phyloP scores from a whole-genome alignment of 2,113 vertebrate species.

The Taxidea taxus region DNA sequence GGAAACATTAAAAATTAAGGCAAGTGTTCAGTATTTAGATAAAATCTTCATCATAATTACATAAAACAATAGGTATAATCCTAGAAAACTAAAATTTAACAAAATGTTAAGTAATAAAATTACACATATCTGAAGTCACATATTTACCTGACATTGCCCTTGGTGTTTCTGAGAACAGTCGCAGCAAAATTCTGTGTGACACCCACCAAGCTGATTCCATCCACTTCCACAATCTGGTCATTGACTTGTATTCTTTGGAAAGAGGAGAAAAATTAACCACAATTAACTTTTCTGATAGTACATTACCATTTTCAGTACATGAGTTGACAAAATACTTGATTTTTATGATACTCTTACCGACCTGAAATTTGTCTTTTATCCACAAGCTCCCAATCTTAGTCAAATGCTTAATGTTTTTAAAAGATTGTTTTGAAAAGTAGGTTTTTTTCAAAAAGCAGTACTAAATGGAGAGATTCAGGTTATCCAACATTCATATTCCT shows the following conservation, averaged over 20 bases:
- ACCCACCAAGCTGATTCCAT: constrained; percentile 96
- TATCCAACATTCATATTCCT: background rate
- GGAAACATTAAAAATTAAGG: background rate
- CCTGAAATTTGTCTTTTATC: constrained; percentile 7
- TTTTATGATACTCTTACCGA: background rate
- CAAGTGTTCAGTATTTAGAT: background rate
- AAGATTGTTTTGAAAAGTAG: background rate
- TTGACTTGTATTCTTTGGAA: constrained; percentile 94
- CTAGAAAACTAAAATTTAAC: background rate
- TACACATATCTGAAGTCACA: background rate
- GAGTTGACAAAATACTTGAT: background rate
- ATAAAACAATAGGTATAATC: background rate
- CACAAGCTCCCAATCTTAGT: background rate
- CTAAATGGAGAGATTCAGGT: background rate
- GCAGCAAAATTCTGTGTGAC: constrained; percentile 99
- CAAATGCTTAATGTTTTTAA: background rate
- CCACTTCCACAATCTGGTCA: constrained; percentile 99
- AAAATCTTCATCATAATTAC: background rate
- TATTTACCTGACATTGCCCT: constrained; percentile 94
- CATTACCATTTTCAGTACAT: background rate
- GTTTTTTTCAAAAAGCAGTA: background rate
- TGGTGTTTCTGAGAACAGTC: constrained; percentile 97
- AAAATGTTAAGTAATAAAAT: background rate
- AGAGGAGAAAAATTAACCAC: constrained; percentile 5
- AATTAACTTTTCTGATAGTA: background rate